Conservation (phyloP, 92 coral and sea anemone genomes). For the Scolanthus callimorphus region DNA sequence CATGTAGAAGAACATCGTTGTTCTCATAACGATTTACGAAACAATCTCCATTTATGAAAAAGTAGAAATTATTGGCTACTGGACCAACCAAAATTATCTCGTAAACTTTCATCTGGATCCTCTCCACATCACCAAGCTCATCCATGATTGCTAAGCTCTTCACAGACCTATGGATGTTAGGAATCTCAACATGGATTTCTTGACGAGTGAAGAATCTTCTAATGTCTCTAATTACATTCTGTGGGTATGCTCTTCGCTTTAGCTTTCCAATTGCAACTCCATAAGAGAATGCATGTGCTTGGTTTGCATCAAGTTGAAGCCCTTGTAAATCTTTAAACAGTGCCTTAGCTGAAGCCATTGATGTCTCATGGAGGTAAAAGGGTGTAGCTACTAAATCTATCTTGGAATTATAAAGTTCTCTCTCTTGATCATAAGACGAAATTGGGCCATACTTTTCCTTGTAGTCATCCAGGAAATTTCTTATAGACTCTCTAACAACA, state of each 20-base stretch:
- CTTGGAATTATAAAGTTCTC: conserved; percentile 3
- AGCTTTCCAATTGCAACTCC: conserved; percentile 36
- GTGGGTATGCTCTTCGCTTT: conserved; percentile 6
- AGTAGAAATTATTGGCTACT: conserved; percentile 10
- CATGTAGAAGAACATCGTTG: conserved; percentile 27
- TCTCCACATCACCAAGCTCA: conserved; percentile 26
- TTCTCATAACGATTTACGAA: conserved; percentile 34
- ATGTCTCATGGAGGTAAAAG: conserved; percentile 32
- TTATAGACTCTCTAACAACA: conserved; percentile 49
- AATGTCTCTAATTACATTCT: conserved; percentile 17
- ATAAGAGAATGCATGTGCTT: conserved; percentile 29
- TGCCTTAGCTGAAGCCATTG: conserved; percentile 35
- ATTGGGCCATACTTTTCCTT: conserved; percentile 37
- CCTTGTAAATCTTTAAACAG: conserved; percentile 15
- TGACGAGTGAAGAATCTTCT: conserved; percentile 10
- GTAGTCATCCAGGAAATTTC: conserved; percentile 21
- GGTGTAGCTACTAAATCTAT: conserved; percentile 14
- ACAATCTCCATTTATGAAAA: conserved; percentile 50
- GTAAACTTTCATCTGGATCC: conserved; percentile 28
- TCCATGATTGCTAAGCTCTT: conserved; percentile 18
- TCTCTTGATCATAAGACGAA: conserved; percentile 28
- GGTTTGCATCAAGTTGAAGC: not conserved
- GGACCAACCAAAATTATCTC: conserved; percentile 26
- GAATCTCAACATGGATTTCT: conserved; percentile 16
- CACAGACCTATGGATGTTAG: conserved; percentile 8